Evolutionary conservation across 2,888 invertebrate genomes (phyloP), one percentile per base, ranked within the genome.

Genomic region (Heliconius hortense): DNA sequence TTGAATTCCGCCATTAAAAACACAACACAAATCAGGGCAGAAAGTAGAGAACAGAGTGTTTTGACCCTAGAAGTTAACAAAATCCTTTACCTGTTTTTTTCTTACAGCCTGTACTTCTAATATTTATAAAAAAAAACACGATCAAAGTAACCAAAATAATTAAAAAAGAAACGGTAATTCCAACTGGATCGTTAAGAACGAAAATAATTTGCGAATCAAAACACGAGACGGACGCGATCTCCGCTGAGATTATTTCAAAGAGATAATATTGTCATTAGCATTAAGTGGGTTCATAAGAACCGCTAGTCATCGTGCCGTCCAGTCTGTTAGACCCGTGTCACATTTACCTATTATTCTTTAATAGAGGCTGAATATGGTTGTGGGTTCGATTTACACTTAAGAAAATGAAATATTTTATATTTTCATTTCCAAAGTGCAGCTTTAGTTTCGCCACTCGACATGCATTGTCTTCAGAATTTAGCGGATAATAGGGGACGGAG

Each of bases 191-290:
- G 72, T 72, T 76, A 74, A 69, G 72, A 72, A 72, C 59, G 66
- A 62, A 69, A 78, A 74, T 66, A 76, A 76, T 78, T 78, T 70
- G 81, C 87, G 85, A 87, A 84, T 86, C 85, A 82, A 82, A 84
- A 81, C 83, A 81, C 75, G 76, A 78, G 79, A 77, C 74, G 64
- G 67, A 68, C 60, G 63, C 35, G 48, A 70, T 56, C 63, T 39
- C 63, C 70, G 31, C 60, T 70, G 39, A 79, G 72, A 93, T 92
- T 88, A 90, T 85, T 85, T 89, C 90, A 92, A 89, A 87, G 90
- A 91, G 90, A 91, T 91, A 92, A 92, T 92, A 91, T 91, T 92
- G 90, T 92, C 92, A 92, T 93, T 93, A 91, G 86, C 82, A 86
- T 89, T 86, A 90, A 92, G 93, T 92, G 90, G 89, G 88, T 85